phyloP scores from a whole-genome alignment of 2,113 vertebrate species.

The Notechis scutatus region DNA sequence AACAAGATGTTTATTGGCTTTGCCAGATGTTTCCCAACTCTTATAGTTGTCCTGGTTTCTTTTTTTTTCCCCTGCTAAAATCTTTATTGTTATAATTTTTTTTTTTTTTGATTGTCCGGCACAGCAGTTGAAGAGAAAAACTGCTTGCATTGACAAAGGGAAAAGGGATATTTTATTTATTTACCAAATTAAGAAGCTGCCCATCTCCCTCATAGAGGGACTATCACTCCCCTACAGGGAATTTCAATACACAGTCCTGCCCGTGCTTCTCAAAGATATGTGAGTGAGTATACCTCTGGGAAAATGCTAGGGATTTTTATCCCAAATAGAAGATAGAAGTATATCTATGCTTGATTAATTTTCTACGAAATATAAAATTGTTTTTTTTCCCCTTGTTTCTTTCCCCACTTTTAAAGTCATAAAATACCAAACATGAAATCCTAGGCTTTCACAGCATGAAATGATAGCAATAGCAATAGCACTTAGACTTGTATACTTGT shows the following conservation, averaged over 20 bases:
- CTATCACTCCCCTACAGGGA: background rate
- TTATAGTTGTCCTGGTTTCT: constrained; percentile 69
- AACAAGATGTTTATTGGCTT: constrained; percentile 71
- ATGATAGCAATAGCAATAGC: too few species aligned
- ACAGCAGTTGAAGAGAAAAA: constrained; percentile 66
- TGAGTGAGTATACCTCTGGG: background rate
- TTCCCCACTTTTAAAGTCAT: background rate
- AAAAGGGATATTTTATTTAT: constrained; percentile 55
- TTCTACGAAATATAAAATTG: background rate
- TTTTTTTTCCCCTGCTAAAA: constrained; percentile 60
- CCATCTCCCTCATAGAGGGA: background rate
- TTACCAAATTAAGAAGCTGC: background rate
- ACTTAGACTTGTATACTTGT: too few species aligned
- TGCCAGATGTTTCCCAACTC: constrained; percentile 67
- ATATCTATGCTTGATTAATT: background rate
- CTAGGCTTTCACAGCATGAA: background rate
- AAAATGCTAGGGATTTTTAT: background rate
- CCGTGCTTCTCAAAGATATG: background rate
- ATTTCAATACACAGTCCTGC: background rate
- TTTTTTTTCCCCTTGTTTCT: background rate
- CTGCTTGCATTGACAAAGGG: constrained; percentile 63
- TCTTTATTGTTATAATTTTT: constrained; percentile 70
- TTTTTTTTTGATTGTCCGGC: constrained; percentile 69
- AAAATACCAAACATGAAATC: background rate
- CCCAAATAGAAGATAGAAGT: background rate